Evolutionary conservation across 2,797 vertebrate species (phyloP).

Genomic region (Pampus argenteus): DNA sequence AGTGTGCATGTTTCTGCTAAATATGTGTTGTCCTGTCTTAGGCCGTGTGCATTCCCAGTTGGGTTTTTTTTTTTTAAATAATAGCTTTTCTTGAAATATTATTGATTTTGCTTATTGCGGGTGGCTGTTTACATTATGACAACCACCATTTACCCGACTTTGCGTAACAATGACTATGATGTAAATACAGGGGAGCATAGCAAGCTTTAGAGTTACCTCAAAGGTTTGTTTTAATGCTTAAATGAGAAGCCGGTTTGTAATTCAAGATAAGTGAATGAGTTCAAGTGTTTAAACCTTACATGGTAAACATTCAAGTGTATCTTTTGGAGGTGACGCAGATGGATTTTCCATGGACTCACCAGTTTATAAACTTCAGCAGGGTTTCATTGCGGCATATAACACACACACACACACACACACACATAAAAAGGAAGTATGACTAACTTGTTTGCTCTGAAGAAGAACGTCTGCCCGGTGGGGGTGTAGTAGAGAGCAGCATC

Average conservation of each 20-base stretch:
- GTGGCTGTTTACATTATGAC: constrained; percentile 26
- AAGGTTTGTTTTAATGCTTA: constrained; percentile 33
- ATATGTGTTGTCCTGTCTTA: background rate
- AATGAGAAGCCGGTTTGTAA: constrained; percentile 34
- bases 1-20: constrained; percentile 12
- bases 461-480: constrained; percentile 91
- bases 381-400: constrained; percentile 1
- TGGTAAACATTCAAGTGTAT: constrained; percentile 46
- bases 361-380: constrained; percentile 18
- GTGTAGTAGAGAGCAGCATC: constrained; percentile 92
- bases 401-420: background rate
- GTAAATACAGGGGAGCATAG: constrained; percentile 26
- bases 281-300: constrained; percentile 35
- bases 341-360: constrained; percentile 23
- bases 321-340: constrained; percentile 20
- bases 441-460: constrained; percentile 92
- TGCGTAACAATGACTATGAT: constrained; percentile 10
- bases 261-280: constrained; percentile 27
- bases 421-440: constrained; percentile 46
- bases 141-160: constrained; percentile 32
- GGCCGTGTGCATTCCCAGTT: background rate
- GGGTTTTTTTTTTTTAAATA: background rate
- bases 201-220: constrained; percentile 11
- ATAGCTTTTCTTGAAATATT: constrained; percentile 4
- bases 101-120: constrained; percentile 29